These are phyloP conservation scores for Himalopsyche kuldschensis DNA, from an alignment of 2,888 invertebrate genomes.

Conservation along the genomic window DNA sequence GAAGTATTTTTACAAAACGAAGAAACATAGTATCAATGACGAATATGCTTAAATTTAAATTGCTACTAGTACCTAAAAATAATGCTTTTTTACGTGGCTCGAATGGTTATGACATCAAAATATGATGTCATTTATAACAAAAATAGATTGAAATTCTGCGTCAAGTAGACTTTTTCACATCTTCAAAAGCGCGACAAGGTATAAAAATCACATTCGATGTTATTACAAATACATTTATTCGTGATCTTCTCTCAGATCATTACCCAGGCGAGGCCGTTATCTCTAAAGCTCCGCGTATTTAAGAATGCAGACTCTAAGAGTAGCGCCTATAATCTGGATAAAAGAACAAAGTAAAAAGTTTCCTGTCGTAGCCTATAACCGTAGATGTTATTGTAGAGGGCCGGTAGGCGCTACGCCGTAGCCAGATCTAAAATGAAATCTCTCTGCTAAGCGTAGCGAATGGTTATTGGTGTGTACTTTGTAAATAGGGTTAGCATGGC, in stretches of 20 bases:
- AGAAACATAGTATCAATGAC: too few relatives aligned
- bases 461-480: slow-evolving; percentile 28
- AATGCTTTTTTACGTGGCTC: background rate
- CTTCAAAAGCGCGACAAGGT: background rate
- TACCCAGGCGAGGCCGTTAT: slow-evolving; percentile 18
- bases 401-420: slow-evolving; percentile 22
- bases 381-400: slow-evolving; percentile 21
- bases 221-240: slow-evolving; percentile 21
- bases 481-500: background rate
- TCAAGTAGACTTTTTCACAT: background rate
- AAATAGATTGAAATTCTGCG: background rate
- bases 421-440: slow-evolving; percentile 40
- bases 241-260: slow-evolving; percentile 23
- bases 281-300: slow-evolving; percentile 15
- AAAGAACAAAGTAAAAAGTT: slow-evolving; percentile 26
- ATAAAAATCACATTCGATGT: slow-evolving; percentile 1
- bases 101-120: background rate
- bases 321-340: background rate
- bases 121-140: background rate
- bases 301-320: slow-evolving; percentile 12
- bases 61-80: too few relatives aligned
- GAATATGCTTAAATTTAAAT: too few relatives aligned
- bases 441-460: slow-evolving; percentile 14
- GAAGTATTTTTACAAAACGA: too few relatives aligned
- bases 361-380: slow-evolving; percentile 20